These are phyloP conservation scores for Apamea sordens DNA, from an alignment of 2,888 invertebrate genomes.

Conservation along the genomic window DNA sequence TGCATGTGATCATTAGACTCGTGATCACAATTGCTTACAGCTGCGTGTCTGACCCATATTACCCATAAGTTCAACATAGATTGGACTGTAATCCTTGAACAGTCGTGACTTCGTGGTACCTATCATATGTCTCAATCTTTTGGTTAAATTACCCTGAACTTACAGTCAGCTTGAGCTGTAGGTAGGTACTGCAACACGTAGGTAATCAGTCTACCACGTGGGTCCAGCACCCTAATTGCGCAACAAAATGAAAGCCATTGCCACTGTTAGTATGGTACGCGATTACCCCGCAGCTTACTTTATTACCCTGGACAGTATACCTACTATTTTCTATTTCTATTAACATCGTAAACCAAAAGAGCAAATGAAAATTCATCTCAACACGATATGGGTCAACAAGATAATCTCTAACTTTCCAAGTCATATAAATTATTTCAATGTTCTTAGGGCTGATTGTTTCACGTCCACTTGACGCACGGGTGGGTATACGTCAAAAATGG, in stretches of 20 bases:
- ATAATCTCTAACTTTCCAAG: too few species aligned
- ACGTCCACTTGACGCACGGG: too few species aligned
- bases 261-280: too few species aligned
- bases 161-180: neutral
- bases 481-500: too few species aligned
- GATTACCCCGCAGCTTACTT: too few species aligned
- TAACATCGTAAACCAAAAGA: neutral
- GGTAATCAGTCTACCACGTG: neutral
- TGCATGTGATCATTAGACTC: neutral
- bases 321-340: too few species aligned
- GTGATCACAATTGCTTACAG: neutral
- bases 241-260: too few species aligned
- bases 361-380: neutral
- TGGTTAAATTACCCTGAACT: neutral
- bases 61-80: constrained; percentile 5
- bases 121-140: neutral
- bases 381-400: neutral
- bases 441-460: too few species aligned
- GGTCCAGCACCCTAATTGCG: too few species aligned
- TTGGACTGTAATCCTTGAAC: neutral
- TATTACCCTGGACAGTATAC: too few species aligned
- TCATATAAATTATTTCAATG: too few species aligned
- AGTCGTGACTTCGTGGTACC: neutral
- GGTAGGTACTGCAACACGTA: neutral
- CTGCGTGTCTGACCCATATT: neutral